Evolutionary conservation across 2,797 vertebrate genomes (phyloP).

Genomic region (Pygocentrus nattereri): DNA sequence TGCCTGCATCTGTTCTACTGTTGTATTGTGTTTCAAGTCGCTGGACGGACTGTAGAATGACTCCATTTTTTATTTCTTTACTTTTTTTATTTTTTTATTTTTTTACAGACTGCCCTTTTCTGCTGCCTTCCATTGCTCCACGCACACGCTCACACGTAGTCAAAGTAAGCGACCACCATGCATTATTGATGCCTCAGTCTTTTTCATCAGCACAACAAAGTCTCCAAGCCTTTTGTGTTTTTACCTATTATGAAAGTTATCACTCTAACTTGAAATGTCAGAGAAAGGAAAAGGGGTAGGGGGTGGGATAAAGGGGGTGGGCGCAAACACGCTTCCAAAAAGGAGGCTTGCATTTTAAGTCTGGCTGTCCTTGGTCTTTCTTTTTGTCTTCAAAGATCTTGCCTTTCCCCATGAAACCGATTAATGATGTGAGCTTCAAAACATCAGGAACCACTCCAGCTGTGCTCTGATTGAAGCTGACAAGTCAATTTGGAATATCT

Average conservation of each 20-base stretch:
- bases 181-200: slow-evolving; percentile 82
- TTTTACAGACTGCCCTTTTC: not conserved
- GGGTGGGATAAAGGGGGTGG: slow-evolving; percentile 61
- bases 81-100: not conserved
- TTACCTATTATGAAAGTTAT: slow-evolving; percentile 75
- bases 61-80: not conserved
- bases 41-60: not conserved
- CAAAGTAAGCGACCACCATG: slow-evolving; percentile 61
- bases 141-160: slow-evolving; percentile 24
- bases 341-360: slow-evolving; percentile 76
- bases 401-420: slow-evolving; percentile 64
- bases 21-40: not conserved
- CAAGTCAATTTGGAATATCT: slow-evolving; percentile 77
- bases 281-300: slow-evolving; percentile 12
- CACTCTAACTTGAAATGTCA: slow-evolving; percentile 53
- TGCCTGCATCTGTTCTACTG: not conserved
- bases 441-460: slow-evolving; percentile 78
- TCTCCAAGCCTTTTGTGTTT: slow-evolving; percentile 67
- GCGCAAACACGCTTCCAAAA: slow-evolving; percentile 68
- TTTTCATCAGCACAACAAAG: slow-evolving; percentile 79
- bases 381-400: slow-evolving; percentile 75
- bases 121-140: slow-evolving; percentile 12
- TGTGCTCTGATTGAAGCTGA: slow-evolving; percentile 78
- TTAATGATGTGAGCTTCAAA: slow-evolving; percentile 79
- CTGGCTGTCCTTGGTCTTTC: slow-evolving; percentile 68